Base-by-base conservation (phyloP, 2,113 vertebrate genomes). In the Hymenochirus boettgeri region DNA sequence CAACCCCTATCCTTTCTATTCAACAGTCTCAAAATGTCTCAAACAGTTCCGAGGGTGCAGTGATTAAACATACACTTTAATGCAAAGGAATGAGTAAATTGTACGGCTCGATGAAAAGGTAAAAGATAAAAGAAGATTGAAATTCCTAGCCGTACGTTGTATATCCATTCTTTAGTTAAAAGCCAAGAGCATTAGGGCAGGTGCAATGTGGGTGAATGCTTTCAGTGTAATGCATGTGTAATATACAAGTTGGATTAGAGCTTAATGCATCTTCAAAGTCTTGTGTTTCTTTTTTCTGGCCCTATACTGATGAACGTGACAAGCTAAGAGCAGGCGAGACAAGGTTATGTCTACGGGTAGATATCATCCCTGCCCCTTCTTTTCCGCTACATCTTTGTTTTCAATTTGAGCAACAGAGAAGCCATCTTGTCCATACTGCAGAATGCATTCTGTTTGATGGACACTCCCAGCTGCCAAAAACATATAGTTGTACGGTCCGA, bases 251-350 rank as follows among this genome's bases (percentile, higher is more conserved):
- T 29, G 56, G 31, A 15, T 52, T 53, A 25, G 46, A 24, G 31
- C 51, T 29, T 67, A 67, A 60, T 69, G 56, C 48, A 60, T 69
- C 56, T 60, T 69, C 56, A 60, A 69, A 69, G 46, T 7, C 56
- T 53, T 39, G 46, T 39, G 37, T 42, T 60, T 19, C 26, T 50
- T 25, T 31, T 39, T 8, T 15, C 21, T 11, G 23, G 23, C 29
- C 55, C 24, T 23, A 7, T 10, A 6, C 42, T 51, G 29, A 46
- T 57, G 54, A 57, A 29, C n/a, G 29, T 51, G 35, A 39, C 60
- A 27, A 23, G 42, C 26, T 27, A 24, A n/a, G 39, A 62, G 24
- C 6, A 27, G 35, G 17, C 29, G 10, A 25, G 26, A 52, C 47
- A 54, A 63, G 50, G 61, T 54, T 54, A 55, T 54, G 45, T 63